Percentiles rank a stretch among this genome's conserved stretches.
phyloP scores from a whole-genome alignment of 2,888 invertebrate genomes.

The Bedellia somnulentella region DNA sequence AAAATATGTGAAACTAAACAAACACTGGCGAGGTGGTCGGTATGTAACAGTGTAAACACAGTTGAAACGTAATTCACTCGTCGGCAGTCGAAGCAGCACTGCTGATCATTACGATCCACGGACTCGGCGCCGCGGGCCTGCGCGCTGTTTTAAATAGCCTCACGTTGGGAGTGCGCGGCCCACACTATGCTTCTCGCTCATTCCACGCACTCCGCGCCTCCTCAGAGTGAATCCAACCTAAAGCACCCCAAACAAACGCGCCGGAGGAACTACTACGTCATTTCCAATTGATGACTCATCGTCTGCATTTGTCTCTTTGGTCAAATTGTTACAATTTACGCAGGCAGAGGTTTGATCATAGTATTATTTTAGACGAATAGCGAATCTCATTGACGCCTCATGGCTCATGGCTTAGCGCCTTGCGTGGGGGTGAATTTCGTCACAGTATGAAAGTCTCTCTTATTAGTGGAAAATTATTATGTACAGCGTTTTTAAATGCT shows the following conservation, averaged over 20 bases:
- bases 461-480: too few relatives aligned
- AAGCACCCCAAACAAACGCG: slow-evolving; percentile 14
- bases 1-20: slow-evolving; percentile 48
- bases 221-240: slow-evolving; percentile 16
- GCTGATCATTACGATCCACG: slow-evolving; percentile 50
- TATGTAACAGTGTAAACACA: slow-evolving; percentile 49
- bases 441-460: too few relatives aligned
- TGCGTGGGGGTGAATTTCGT: too few relatives aligned
- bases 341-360: too few relatives aligned
- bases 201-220: slow-evolving; percentile 24
- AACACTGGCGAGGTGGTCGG: slow-evolving; percentile 30
- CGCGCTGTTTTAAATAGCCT: slow-evolving; percentile 63
- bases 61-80: slow-evolving; percentile 39
- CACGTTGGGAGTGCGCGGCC: slow-evolving; percentile 46
- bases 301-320: slow-evolving; percentile 29
- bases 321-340: too few relatives aligned
- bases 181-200: slow-evolving; percentile 58
- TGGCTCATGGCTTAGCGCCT: too few relatives aligned
- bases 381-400: too few relatives aligned
- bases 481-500: too few relatives aligned
- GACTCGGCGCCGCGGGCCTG: slow-evolving; percentile 58
- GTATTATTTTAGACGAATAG: too few relatives aligned
- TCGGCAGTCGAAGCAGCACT: slow-evolving; percentile 51
- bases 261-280: slow-evolving; percentile 26
- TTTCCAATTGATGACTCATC: slow-evolving; percentile 46